Evolutionary conservation across 2,888 invertebrate genomes (phyloP).

Genomic region (Mythimna ferrago): DNA sequence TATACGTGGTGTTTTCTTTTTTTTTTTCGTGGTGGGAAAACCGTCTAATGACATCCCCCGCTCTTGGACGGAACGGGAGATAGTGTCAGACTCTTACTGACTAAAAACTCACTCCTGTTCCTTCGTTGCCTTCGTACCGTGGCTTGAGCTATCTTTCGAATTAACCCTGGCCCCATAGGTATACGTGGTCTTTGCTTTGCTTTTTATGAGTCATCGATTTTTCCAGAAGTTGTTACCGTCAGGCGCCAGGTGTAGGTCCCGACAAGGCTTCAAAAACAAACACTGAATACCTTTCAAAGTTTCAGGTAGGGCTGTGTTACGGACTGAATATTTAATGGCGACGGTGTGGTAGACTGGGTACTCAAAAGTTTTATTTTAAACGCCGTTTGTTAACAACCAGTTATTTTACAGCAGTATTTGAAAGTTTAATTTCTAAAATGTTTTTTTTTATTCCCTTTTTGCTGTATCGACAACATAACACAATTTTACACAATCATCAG

Average conservation of each 20-base stretch:
- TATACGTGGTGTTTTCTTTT: neutral
- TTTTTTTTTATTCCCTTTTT: too few relatives aligned
- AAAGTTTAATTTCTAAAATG: neutral
- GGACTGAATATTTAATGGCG: constrained; percentile 18
- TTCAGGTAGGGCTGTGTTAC: constrained; percentile 25
- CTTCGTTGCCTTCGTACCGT: too few relatives aligned
- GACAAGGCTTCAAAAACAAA: constrained; percentile 41
- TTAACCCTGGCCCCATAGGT: too few relatives aligned
- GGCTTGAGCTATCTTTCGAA: too few relatives aligned
- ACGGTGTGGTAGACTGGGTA: neutral
- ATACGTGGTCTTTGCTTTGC: neutral
- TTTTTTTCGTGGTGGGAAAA: neutral
- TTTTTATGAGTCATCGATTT: constrained; percentile 11
- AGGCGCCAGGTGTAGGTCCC: constrained; percentile 21
- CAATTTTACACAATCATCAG: too few relatives aligned
- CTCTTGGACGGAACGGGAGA: too few relatives aligned
- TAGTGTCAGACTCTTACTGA: too few relatives aligned
- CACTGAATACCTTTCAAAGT: constrained; percentile 28
- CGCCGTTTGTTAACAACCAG: too few relatives aligned
- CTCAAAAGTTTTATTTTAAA: constrained; percentile 15
- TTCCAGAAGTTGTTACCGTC: constrained; percentile 13
- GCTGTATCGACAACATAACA: neutral
- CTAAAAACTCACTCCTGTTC: too few relatives aligned
- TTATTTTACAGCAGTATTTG: neutral
- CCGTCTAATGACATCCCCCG: too few relatives aligned